phyloP scores from a whole-genome alignment of 2,113 vertebrate species.

The Festucalex cinctus region DNA sequence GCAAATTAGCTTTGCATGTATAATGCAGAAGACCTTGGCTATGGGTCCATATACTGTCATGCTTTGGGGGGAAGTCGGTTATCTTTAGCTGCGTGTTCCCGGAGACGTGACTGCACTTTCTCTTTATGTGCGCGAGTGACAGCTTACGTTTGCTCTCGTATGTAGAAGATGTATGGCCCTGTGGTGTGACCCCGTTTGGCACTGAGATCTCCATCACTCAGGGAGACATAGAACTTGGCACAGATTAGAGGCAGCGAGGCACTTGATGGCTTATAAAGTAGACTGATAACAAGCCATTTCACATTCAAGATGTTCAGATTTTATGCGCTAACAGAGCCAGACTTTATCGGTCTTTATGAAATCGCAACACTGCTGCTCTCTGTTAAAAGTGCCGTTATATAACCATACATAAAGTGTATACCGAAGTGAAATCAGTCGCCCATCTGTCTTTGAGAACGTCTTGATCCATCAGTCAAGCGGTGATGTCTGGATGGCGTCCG shows the following conservation, averaged over 20 bases:
- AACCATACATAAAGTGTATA: conserved; percentile 27
- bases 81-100: conserved; percentile 27
- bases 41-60: conserved; percentile 41
- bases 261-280: conserved; percentile 38
- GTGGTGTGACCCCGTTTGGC: conserved; percentile 39
- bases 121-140: conserved; percentile 5
- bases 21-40: conserved; percentile 55
- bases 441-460: conserved; percentile 44
- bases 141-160: conserved; percentile 19
- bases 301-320: conserved; percentile 29
- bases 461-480: conserved; percentile 43
- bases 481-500: conserved; percentile 23
- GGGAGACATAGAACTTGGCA: conserved; percentile 17
- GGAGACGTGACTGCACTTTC: conserved; percentile 19
- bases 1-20: conserved; percentile 59
- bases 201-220: conserved; percentile 28
- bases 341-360: conserved; percentile 33
- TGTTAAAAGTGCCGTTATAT: conserved; percentile 45
- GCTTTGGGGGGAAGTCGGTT: conserved; percentile 17
- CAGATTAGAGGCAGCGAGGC: conserved; percentile 24
- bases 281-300: conserved; percentile 17
- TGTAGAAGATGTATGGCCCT: conserved; percentile 16
- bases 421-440: conserved; percentile 35
- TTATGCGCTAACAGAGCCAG: conserved; percentile 1
- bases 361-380: conserved; percentile 17